Conservation (phyloP, 2,888 invertebrate genomes). For the Holacanthella duospinosa region DNA sequence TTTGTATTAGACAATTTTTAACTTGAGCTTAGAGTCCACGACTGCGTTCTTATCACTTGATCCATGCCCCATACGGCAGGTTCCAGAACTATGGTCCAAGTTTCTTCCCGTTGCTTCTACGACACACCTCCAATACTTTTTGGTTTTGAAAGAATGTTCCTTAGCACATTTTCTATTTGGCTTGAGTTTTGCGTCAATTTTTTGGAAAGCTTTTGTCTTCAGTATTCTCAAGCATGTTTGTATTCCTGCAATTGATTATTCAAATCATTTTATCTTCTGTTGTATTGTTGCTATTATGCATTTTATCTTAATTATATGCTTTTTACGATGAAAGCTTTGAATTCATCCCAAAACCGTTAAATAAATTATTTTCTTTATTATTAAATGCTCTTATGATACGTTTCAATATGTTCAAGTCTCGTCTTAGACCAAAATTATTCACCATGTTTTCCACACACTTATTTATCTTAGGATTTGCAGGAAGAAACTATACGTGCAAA, state of each 20-base stretch:
- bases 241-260: slow-evolving; percentile 1
- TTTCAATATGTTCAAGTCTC: too few species aligned
- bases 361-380: too few species aligned
- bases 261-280: too few species aligned
- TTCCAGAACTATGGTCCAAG: not conserved
- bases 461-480: too few species aligned
- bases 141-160: not conserved
- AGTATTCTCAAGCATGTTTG: not conserved
- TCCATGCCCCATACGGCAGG: not conserved
- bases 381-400: too few species aligned
- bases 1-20: not conserved
- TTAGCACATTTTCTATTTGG: not conserved
- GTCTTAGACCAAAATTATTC: too few species aligned
- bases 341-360: too few species aligned
- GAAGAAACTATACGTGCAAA: too few species aligned
- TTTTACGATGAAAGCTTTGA: too few species aligned
- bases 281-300: too few species aligned
- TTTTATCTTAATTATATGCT: too few species aligned
- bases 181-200: not conserved
- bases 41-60: not conserved
- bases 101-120: not conserved
- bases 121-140: not conserved
- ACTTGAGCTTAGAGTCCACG: slow-evolving; percentile 3
- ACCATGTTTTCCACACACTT: too few species aligned
- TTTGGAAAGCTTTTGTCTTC: not conserved